These are phyloP conservation scores for Holothuria scabra DNA, from an alignment of 53 echinoderm and acorn worm species.

Conservation along the genomic window DNA sequence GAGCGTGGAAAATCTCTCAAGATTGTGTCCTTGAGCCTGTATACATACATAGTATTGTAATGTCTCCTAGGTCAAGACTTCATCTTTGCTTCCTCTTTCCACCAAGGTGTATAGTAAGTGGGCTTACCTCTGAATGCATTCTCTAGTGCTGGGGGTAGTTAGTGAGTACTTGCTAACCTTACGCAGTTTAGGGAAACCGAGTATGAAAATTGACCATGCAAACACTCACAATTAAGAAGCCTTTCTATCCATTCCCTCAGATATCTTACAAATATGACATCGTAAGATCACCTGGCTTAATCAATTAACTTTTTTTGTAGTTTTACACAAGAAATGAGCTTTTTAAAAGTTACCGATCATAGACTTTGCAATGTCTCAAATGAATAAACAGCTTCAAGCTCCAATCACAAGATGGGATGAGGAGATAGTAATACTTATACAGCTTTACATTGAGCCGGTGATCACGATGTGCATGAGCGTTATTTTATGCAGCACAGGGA, in stretches of 20 bases:
- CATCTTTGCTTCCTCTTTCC: too few species aligned
- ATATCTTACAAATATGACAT: too few species aligned
- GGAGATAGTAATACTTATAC: too few species aligned
- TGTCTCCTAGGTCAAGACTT: too few species aligned
- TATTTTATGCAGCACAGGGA: too few species aligned
- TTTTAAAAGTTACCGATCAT: slow-evolving; percentile 16
- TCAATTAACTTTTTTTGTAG: slow-evolving; percentile 2
- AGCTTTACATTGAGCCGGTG: too few species aligned
- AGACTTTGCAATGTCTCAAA: slow-evolving; percentile 19
- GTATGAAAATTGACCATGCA: slow-evolving; percentile 20
- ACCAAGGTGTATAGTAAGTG: too few species aligned
- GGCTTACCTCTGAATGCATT: too few species aligned
- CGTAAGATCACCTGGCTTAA: slow-evolving; percentile 8
- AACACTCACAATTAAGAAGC: slow-evolving; percentile 9
- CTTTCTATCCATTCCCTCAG: slow-evolving; percentile 20
- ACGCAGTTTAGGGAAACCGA: slow-evolving; percentile 12
- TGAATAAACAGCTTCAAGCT: slow-evolving; percentile 6
- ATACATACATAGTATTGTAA: too few species aligned
- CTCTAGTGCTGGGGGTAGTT: not conserved
- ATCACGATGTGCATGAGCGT: too few species aligned
- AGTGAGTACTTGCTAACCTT: slow-evolving; percentile 6
- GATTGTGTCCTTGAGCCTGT: too few species aligned
- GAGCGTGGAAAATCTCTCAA: too few species aligned
- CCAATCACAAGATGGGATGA: slow-evolving; percentile 5
- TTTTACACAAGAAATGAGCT: slow-evolving; percentile 18